Conservation (phyloP, 2,888 invertebrate genomes). For the Netelia melanura region DNA sequence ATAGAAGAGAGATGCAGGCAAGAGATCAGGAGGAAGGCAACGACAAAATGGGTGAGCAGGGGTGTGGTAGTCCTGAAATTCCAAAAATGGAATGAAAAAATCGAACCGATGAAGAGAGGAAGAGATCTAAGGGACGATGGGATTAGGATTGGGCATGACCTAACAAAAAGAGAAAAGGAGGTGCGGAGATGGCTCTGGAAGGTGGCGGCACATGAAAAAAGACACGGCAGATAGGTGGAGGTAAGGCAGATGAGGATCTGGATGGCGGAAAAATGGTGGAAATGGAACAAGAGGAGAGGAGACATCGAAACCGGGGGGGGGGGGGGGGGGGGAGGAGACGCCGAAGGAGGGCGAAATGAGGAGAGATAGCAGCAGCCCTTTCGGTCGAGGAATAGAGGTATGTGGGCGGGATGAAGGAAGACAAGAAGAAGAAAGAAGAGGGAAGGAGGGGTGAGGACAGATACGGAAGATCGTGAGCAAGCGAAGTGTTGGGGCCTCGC, state of each 20-base stretch:
- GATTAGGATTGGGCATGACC: constrained; percentile 22
- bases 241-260: constrained; percentile 17
- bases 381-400: not conserved
- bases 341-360: too few species aligned
- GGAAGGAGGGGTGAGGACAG: not conserved
- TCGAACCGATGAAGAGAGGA: constrained; percentile 24
- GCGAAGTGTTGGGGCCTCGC: too few species aligned
- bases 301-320: not conserved
- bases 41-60: not conserved
- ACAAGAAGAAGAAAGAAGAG: not conserved
- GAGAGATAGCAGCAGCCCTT: too few species aligned
- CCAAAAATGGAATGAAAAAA: constrained; percentile 11
- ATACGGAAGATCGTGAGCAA: too few species aligned
- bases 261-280: constrained; percentile 8
- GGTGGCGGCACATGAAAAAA: constrained; percentile 5
- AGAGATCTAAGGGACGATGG: constrained; percentile 11
- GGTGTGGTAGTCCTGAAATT: not conserved
- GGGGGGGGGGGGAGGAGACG: too few species aligned
- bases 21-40: not conserved
- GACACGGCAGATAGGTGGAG: not conserved
- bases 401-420: not conserved
- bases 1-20: not conserved
- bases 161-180: constrained; percentile 45
- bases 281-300: constrained; percentile 25
- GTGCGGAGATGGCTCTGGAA: constrained; percentile 19